Conservation (phyloP, 2,888 invertebrate species). For the Epistrophe eligans region DNA sequence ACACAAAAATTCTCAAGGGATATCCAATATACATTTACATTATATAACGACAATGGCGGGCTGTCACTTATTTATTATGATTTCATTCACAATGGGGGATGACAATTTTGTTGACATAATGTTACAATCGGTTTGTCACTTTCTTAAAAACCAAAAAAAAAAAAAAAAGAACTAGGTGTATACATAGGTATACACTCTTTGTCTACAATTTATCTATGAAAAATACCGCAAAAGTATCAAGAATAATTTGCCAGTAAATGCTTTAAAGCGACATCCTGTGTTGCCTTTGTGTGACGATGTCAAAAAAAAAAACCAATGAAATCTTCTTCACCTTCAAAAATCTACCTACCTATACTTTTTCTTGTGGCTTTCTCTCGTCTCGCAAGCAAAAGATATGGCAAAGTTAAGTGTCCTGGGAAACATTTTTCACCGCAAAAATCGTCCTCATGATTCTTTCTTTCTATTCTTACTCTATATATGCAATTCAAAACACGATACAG, state of each 20-base stretch:
- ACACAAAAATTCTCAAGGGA: conserved; percentile 49
- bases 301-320: conserved; percentile 69
- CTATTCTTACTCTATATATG: conserved; percentile 39
- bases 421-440: conserved; percentile 79
- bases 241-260: conserved; percentile 75
- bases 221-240: conserved; percentile 61
- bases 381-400: conserved; percentile 28
- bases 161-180: not conserved
- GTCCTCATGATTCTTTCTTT: conserved; percentile 28
- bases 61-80: conserved; percentile 51
- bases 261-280: conserved; percentile 68
- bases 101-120: conserved; percentile 67
- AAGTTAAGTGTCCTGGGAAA: conserved; percentile 81
- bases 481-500: conserved; percentile 74
- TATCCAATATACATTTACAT: not conserved
- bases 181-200: too few relatives aligned
- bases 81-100: conserved; percentile 27
- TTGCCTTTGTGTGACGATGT: conserved; percentile 30
- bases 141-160: not conserved
- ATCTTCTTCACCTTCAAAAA: conserved; percentile 41
- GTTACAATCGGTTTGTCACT: conserved; percentile 58
- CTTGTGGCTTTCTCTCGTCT: conserved; percentile 21
- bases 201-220: conserved; percentile 17
- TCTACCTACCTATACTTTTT: conserved; percentile 26
- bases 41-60: conserved; percentile 33